Percentiles rank a stretch among this genome's conserved stretches.
These are phyloP conservation scores for Tineola bisselliella DNA, from an alignment of 2,888 invertebrate species.

Conservation along the genomic window DNA sequence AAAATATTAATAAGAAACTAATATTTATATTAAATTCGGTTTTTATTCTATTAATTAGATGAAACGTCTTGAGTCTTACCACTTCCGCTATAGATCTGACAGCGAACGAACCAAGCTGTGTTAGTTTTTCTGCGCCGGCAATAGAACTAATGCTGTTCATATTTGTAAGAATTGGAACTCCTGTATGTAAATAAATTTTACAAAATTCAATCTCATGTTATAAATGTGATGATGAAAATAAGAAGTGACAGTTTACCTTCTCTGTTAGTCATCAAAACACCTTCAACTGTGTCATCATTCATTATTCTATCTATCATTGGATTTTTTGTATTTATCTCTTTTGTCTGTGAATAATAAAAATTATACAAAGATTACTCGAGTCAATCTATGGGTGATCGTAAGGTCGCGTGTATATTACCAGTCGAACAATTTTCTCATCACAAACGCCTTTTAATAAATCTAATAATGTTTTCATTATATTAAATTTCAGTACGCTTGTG, in stretches of 20 bases:
- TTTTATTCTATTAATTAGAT: too few relatives aligned
- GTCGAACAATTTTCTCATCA: constrained; percentile 43
- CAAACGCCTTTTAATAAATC: constrained; percentile 41
- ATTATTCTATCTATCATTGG: constrained; percentile 52
- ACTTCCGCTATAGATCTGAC: constrained; percentile 35
- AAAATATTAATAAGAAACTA: too few relatives aligned
- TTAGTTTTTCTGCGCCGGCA: constrained; percentile 31
- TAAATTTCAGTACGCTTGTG: constrained; percentile 13
- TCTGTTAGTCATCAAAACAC: constrained; percentile 51
- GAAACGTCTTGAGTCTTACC: too few relatives aligned
- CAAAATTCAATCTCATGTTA: too few relatives aligned
- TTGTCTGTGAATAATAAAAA: constrained; percentile 31
- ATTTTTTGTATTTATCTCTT: constrained; percentile 37
- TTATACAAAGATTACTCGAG: background rate
- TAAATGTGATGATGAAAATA: too few relatives aligned
- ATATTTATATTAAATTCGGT: too few relatives aligned
- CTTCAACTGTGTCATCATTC: constrained; percentile 53
- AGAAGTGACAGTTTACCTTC: constrained; percentile 30
- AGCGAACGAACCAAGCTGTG: constrained; percentile 30
- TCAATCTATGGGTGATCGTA: too few relatives aligned
- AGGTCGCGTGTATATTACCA: constrained; percentile 33
- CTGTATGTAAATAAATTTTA: too few relatives aligned
- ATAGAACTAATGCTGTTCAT: constrained; percentile 35
- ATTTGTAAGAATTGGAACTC: constrained; percentile 47
- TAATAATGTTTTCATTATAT: constrained; percentile 40